phyloP scores from a whole-genome alignment of 2,888 invertebrate species.

The Agrotis segetum region DNA sequence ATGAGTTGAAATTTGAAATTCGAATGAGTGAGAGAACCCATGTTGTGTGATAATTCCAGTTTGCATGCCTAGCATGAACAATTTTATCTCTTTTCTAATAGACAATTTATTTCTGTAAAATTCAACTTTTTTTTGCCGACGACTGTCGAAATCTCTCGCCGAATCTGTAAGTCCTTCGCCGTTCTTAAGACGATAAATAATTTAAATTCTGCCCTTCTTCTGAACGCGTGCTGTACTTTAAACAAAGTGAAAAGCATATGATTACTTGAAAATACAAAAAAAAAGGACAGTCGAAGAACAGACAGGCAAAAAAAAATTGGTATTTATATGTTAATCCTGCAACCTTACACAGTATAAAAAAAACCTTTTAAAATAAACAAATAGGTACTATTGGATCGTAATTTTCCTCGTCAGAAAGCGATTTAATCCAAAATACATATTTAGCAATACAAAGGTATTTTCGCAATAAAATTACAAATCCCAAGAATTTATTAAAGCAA shows the following conservation, averaged over 20 bases:
- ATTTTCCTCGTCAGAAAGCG: slow-evolving; percentile 18
- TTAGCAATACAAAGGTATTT: slow-evolving; percentile 17
- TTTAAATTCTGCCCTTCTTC: too few relatives aligned
- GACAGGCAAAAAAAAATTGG: background rate
- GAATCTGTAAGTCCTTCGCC: too few relatives aligned
- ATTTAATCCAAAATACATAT: slow-evolving; percentile 28
- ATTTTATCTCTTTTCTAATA: too few relatives aligned
- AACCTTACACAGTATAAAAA: background rate
- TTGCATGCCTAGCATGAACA: background rate
- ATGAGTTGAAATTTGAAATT: too few relatives aligned
- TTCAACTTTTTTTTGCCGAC: too few relatives aligned
- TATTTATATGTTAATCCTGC: background rate
- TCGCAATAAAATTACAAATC: slow-evolving; percentile 22
- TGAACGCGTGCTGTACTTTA: background rate
- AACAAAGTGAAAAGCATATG: background rate
- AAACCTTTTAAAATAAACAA: background rate
- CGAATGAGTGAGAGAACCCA: too few relatives aligned
- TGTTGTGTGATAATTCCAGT: background rate
- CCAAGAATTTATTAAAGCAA: slow-evolving; percentile 30
- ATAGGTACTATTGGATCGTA: background rate
- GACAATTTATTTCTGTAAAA: too few relatives aligned
- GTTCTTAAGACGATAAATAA: too few relatives aligned
- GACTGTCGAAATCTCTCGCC: too few relatives aligned
- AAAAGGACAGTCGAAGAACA: background rate
- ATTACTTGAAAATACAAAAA: background rate